phyloP scores from a whole-genome alignment of 2,797 vertebrate genomes.

The Babyrousa celebensis region DNA sequence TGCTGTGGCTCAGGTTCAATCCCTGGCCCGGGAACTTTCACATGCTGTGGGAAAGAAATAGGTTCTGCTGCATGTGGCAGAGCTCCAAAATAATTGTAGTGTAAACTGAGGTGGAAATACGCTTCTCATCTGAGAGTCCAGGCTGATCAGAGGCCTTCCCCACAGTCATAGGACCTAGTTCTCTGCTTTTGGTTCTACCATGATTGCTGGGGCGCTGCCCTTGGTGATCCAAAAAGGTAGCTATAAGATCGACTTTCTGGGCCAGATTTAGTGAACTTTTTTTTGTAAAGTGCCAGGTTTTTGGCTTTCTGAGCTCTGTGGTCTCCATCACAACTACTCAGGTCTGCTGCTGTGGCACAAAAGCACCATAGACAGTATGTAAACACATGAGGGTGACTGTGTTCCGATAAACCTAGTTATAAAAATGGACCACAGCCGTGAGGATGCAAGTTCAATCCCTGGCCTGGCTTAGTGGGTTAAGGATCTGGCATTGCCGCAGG shows the following conservation, averaged over 20 bases:
- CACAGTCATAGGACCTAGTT: neutral
- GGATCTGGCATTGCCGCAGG: too few species aligned
- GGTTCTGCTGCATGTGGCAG: neutral
- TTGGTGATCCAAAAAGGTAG: fast-evolving
- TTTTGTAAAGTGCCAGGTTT: neutral
- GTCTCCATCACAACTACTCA: neutral
- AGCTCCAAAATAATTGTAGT: neutral
- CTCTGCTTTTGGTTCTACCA: neutral
- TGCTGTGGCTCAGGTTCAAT: too few species aligned
- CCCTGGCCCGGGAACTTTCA: too few species aligned
- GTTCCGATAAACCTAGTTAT: neutral
- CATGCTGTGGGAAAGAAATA: neutral
- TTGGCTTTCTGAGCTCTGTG: neutral
- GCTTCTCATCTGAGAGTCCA: neutral
- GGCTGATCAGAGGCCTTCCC: neutral
- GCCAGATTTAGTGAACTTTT: neutral
- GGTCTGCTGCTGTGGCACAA: neutral
- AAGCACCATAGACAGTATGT: neutral
- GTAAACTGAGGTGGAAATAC: neutral
- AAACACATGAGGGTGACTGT: neutral
- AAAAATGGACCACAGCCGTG: neutral
- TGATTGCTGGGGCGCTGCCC: neutral
- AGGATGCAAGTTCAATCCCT: too few species aligned
- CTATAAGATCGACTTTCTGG: neutral
- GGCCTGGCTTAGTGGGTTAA: too few species aligned